Percentiles rank a stretch among this genome's conserved stretches.
Conservation (phyloP, 2,797 vertebrate genomes). For the Oryzias dopingdopingensis region DNA sequence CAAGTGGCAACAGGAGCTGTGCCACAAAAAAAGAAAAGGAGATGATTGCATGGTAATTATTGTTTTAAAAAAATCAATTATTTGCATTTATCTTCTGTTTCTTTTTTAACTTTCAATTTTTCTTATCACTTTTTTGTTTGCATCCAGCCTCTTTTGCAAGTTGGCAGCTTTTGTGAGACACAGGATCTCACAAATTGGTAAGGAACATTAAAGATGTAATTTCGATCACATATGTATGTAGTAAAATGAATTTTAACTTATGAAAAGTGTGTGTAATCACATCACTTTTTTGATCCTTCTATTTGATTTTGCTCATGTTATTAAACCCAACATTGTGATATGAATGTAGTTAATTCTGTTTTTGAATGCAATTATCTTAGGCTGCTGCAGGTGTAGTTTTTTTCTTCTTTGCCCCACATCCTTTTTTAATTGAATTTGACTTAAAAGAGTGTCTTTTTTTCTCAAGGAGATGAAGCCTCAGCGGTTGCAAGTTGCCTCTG, state of each 20-base stretch:
- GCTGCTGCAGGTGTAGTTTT: background rate
- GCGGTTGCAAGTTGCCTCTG: conserved; percentile 89
- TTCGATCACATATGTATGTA: too few species aligned
- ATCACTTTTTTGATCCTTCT: too few species aligned
- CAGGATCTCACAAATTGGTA: conserved; percentile 73
- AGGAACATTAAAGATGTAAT: conserved; percentile 24
- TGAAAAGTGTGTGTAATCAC: too few species aligned
- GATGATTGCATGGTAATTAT: conserved; percentile 87
- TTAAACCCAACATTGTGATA: too few species aligned
- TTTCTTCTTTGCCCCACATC: conserved; percentile 7
- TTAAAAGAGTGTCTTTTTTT: conserved; percentile 6
- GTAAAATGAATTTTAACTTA: too few species aligned
- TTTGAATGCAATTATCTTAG: background rate
- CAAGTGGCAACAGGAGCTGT: conserved; percentile 79
- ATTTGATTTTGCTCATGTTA: too few species aligned
- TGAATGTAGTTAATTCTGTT: background rate
- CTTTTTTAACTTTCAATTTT: conserved; percentile 67
- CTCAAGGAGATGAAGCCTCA: conserved; percentile 84
- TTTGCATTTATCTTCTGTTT: conserved; percentile 60
- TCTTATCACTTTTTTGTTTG: conserved; percentile 44
- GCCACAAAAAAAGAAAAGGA: conserved; percentile 94
- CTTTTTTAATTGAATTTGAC: background rate
- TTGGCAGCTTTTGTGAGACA: conserved; percentile 70
- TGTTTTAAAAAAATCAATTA: background rate
- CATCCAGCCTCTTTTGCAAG: conserved; percentile 77